These are phyloP conservation scores for Menura novaehollandiae DNA, from an alignment of 2,113 vertebrate species.

Conservation along the genomic window DNA sequence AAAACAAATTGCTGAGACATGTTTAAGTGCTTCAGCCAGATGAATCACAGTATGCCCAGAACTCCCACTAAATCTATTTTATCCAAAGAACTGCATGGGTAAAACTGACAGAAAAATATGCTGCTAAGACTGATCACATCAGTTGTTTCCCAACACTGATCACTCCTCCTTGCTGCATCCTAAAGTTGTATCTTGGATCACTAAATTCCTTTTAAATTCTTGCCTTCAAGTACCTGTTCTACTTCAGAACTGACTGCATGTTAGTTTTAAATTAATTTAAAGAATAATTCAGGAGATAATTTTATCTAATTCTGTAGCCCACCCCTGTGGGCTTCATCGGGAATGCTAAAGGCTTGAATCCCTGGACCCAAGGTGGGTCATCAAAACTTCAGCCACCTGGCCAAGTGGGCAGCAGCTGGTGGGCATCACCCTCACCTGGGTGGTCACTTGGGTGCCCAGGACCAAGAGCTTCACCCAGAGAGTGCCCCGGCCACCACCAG, in stretches of 20 bases:
- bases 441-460: neutral
- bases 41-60: conserved; percentile 7
- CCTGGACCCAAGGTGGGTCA: neutral
- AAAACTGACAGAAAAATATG: conserved; percentile 32
- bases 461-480: neutral
- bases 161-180: neutral
- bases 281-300: neutral
- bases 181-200: neutral
- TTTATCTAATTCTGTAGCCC: neutral
- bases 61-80: conserved; percentile 48
- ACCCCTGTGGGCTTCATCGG: neutral
- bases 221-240: neutral
- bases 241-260: neutral
- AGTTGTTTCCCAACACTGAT: conserved; percentile 15
- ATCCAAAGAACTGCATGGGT: neutral
- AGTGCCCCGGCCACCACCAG: fast-evolving
- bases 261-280: neutral
- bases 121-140: neutral
- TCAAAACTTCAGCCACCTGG: neutral
- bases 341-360: neutral
- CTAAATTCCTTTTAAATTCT: neutral
- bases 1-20: neutral
- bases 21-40: conserved; percentile 22
- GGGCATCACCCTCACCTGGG: neutral
- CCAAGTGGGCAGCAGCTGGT: neutral